phyloP scores from a whole-genome alignment of 2,797 vertebrate species.

The Peromyscus eremicus region DNA sequence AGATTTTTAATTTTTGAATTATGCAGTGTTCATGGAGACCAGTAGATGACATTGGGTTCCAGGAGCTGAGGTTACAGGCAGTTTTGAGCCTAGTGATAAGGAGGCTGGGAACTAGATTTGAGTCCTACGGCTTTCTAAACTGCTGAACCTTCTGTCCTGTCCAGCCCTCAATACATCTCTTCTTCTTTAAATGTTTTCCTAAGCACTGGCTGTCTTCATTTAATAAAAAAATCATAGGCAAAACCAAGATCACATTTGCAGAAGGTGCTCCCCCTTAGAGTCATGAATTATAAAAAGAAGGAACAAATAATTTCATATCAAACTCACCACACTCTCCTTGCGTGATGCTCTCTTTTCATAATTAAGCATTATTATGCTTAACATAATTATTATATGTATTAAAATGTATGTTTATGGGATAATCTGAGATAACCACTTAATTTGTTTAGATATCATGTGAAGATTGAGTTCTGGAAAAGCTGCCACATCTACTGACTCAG shows the following conservation, averaged over 20 bases:
- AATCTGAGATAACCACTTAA: neutral
- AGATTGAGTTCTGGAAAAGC: neutral
- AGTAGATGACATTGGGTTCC: neutral
- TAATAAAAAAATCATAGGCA: neutral
- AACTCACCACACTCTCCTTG: neutral
- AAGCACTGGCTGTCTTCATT: neutral
- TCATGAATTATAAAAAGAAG: neutral
- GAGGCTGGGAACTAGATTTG: neutral
- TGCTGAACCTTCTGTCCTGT: neutral
- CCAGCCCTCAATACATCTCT: too few relatives aligned
- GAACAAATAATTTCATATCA: neutral
- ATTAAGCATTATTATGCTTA: neutral
- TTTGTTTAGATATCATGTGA: conserved; percentile 1
- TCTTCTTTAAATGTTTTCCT: neutral
- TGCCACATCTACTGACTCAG: neutral
- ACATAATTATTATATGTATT: neutral
- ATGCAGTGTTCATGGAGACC: too few relatives aligned
- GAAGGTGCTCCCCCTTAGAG: neutral
- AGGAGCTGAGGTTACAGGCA: neutral
- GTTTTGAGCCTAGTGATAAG: neutral
- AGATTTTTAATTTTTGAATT: neutral
- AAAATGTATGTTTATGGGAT: neutral
- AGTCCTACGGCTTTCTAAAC: neutral
- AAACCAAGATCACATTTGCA: neutral
- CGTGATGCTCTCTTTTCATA: neutral